These are phyloP conservation scores for Nemoura dubitans DNA, from an alignment of 2,888 invertebrate genomes.

Conservation along the genomic window DNA sequence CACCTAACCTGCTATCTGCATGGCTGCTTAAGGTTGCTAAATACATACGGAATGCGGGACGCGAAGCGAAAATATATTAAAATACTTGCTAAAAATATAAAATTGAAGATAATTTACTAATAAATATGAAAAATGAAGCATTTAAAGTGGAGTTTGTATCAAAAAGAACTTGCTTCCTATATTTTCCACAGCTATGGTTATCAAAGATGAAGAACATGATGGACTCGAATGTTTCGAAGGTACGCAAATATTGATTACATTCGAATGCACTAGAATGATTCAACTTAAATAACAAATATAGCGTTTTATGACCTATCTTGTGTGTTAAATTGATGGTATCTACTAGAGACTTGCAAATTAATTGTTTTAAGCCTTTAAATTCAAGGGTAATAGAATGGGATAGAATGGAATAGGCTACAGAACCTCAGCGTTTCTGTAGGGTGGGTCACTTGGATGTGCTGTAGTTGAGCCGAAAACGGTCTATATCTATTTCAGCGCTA, in stretches of 20 bases:
- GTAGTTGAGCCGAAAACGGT: too few species aligned
- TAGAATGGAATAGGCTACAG: too few species aligned
- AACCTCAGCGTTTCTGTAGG: too few species aligned
- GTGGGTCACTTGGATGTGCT: too few species aligned
- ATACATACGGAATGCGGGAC: neutral
- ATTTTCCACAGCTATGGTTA: conserved; percentile 52
- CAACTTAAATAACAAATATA: too few species aligned
- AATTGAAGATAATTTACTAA: neutral
- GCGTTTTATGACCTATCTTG: too few species aligned
- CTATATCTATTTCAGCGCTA: too few species aligned
- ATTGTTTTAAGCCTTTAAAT: too few species aligned
- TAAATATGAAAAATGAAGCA: conserved; percentile 61
- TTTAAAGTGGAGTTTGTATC: conserved; percentile 61
- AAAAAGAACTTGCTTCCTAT: conserved; percentile 56
- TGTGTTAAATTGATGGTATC: too few species aligned
- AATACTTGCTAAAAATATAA: neutral
- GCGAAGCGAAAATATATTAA: neutral
- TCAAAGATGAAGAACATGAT: conserved; percentile 46
- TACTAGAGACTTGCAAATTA: too few species aligned
- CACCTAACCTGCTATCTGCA: neutral
- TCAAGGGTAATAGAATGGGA: too few species aligned
- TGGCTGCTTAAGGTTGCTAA: neutral
- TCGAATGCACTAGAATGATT: too few species aligned
- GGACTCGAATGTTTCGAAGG: neutral
- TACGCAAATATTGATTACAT: neutral